phyloP scores from a whole-genome alignment of 2,113 vertebrate genomes.

The Oryzias melastigma region DNA sequence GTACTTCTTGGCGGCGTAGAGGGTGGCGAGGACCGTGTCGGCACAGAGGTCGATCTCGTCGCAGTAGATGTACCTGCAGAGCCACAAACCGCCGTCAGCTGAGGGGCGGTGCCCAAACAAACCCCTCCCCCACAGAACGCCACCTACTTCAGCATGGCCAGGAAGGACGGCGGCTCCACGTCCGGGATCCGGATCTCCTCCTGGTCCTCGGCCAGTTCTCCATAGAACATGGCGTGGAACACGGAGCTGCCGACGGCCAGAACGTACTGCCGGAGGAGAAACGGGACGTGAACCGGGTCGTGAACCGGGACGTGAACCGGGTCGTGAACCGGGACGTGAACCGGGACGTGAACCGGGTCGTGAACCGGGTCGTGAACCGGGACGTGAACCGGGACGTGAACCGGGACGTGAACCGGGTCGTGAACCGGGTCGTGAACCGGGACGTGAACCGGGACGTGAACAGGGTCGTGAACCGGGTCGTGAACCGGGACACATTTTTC shows the following conservation, averaged over 20 bases:
- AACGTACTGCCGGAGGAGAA: constrained; percentile 81
- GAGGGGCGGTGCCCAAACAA: no score
- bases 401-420: no score
- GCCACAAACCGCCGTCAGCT: neutral
- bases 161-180: constrained; percentile 94
- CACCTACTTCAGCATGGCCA: constrained; percentile 95
- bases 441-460: neutral
- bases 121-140: neutral
- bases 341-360: neutral
- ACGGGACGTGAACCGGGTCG: neutral
- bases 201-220: constrained; percentile 96
- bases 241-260: constrained; percentile 98
- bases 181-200: constrained; percentile 98
- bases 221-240: constrained; percentile 99
- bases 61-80: constrained; percentile 92
- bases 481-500: neutral
- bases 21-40: constrained; percentile 93
- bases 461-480: no score
- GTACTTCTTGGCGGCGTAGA: constrained; percentile 99
- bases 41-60: constrained; percentile 97
- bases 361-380: neutral
- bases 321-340: neutral
- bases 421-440: no score
- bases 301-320: no score
- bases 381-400: neutral